Evolutionary conservation across 2,888 invertebrate species (phyloP), one percentile per base, ranked within the genome.

Genomic region (Cryptus armator): DNA sequence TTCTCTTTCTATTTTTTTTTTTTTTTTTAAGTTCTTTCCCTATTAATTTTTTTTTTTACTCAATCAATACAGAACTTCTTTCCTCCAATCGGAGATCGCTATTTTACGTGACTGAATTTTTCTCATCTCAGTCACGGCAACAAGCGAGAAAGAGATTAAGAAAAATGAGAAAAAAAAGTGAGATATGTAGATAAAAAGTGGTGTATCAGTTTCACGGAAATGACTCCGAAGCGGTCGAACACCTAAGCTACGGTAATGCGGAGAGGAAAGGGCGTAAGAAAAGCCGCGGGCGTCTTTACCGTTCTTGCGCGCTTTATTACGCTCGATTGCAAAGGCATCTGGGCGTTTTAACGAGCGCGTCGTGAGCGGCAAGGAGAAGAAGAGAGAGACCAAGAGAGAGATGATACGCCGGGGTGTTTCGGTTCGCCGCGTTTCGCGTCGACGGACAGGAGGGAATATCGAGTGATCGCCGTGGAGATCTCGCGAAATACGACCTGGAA

Each of bases 401-500:
- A 62, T 24, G 32, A 10, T n/a, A 70, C 16, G 70, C 29, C 16
- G 37, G 43, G 43, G 2, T 67, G 62, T 68, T 78, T 76, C 79
- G 85, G 79, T 85, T 79, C 79, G 79, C 79, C 85, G 85, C 82
- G 78, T 75, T 59, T 14, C 70, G 51, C 78, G 74, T 85, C 85
- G 81, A 79, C 79, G 81, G 53, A 3, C 43, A 14, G 7, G 32
- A 70, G 51, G 66, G 78, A 68, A 68, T 74, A 70, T 80, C 81
- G 84, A 82, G 67, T 83, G 85, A 82, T 85, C 71, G 76, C 83
- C 80, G 67, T 1, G 82, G 76, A 85, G 82, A 85, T 85, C 85
- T 82, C 24, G 84, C 86, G 81, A 83, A 81, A 82, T 86, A 88
- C 87, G 87, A 87, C 86, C 83, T 59, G 81, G 82, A 85, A 87